Conservation (phyloP, 2,797 vertebrate genomes). For the Rhinophrynus dorsalis region DNA sequence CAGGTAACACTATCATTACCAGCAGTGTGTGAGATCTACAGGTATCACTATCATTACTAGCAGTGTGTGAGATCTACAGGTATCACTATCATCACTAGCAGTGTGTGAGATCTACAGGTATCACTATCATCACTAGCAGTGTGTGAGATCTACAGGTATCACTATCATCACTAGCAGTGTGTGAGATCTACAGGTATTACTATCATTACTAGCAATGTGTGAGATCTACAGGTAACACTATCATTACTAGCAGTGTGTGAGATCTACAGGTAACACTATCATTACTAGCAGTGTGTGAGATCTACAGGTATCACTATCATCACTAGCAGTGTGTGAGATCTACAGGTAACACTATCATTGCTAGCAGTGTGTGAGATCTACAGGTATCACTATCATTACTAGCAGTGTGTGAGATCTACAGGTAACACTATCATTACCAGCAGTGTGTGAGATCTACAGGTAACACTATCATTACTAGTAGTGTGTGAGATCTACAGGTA, state of each 20-base stretch:
- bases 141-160: neutral
- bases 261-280: neutral
- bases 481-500: neutral
- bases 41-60: neutral
- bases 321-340: neutral
- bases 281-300: neutral
- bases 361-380: neutral
- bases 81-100: neutral
- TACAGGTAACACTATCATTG: neutral
- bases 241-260: neutral
- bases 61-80: neutral
- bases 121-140: neutral
- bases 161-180: neutral
- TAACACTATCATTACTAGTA: neutral
- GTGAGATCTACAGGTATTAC: neutral
- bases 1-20: neutral
- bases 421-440: neutral
- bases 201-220: neutral
- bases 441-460: neutral
- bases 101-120: neutral
- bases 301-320: neutral
- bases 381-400: neutral
- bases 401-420: neutral
- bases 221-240: neutral
- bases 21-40: neutral